Conservation (phyloP, 2,888 invertebrate species). For the Ptilodon capucinus region DNA sequence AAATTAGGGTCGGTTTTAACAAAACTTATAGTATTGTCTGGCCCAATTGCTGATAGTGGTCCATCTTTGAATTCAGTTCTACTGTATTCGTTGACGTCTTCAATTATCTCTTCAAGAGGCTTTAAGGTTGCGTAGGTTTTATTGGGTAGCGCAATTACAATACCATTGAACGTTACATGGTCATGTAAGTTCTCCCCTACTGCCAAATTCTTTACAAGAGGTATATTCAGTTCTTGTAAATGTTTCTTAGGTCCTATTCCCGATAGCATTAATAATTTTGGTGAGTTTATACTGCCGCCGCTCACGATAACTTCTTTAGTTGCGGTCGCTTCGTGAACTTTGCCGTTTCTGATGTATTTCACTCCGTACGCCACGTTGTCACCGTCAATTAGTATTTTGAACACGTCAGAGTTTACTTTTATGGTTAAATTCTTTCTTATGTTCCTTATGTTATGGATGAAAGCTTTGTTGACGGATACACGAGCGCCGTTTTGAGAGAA, state of each 20-base stretch:
- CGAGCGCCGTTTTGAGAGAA: constrained; percentile 79
- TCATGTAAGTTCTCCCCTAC: constrained; percentile 72
- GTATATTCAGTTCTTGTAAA: constrained; percentile 44
- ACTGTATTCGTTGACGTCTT: constrained; percentile 63
- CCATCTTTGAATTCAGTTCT: constrained; percentile 57
- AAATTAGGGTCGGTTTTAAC: constrained; percentile 72
- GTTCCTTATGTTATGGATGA: constrained; percentile 83
- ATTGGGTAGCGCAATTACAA: constrained; percentile 78
- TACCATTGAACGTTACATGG: constrained; percentile 66
- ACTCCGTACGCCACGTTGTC: constrained; percentile 52
- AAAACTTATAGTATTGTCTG: constrained; percentile 81
- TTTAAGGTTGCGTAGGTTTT: constrained; percentile 71
- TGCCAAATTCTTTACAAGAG: constrained; percentile 50
- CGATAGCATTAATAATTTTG: constrained; percentile 58
- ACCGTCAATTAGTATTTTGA: constrained; percentile 78
- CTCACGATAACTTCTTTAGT: constrained; percentile 60
- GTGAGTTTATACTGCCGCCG: constrained; percentile 54
- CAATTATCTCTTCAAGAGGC: constrained; percentile 54
- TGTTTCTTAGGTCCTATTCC: constrained; percentile 59
- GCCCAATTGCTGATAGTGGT: constrained; percentile 79
- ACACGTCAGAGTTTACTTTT: constrained; percentile 74
- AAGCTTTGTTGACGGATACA: constrained; percentile 84
- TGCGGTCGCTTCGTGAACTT: constrained; percentile 42
- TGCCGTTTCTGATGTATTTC: constrained; percentile 38
- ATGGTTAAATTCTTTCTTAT: constrained; percentile 74